Percentiles rank a stretch among this genome's conserved stretches.
phyloP scores from a whole-genome alignment of 1,140 invertebrate species.

The Archegozetes longisetosus region DNA sequence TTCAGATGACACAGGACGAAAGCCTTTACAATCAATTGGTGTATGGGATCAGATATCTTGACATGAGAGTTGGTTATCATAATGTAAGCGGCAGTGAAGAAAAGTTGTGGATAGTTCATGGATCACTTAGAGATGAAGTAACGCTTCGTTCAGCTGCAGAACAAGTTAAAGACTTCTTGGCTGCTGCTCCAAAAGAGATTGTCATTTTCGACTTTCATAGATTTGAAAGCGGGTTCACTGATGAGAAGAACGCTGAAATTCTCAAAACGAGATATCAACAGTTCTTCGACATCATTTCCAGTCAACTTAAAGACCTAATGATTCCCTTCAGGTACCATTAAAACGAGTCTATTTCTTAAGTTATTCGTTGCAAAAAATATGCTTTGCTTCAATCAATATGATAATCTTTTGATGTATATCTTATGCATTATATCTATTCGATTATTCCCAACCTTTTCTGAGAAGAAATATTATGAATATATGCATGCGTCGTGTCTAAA shows the following conservation, averaged over 20 bases:
- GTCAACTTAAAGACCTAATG: constrained; percentile 28
- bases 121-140: constrained; percentile 22
- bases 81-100: constrained; percentile 18
- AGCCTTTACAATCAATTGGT: constrained; percentile 26
- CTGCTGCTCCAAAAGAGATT: constrained; percentile 24
- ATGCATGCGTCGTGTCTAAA: no score
- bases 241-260: constrained; percentile 17
- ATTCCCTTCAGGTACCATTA: constrained; percentile 30
- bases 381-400: no score
- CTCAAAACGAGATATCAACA: constrained; percentile 34
- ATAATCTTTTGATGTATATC: no score
- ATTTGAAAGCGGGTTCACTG: constrained; percentile 25
- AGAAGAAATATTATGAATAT: no score
- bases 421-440: no score
- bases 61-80: constrained; percentile 26
- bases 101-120: constrained; percentile 28
- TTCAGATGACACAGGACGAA: constrained; percentile 25
- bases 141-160: constrained; percentile 22
- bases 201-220: constrained; percentile 28
- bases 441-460: no score
- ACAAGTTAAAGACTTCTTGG: constrained; percentile 24
- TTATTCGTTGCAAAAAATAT: no score
- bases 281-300: constrained; percentile 29
- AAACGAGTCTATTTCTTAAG: not conserved
- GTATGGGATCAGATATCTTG: constrained; percentile 27